phyloP scores from a whole-genome alignment of 1,140 invertebrate genomes.

The Bombus difficillimus region DNA sequence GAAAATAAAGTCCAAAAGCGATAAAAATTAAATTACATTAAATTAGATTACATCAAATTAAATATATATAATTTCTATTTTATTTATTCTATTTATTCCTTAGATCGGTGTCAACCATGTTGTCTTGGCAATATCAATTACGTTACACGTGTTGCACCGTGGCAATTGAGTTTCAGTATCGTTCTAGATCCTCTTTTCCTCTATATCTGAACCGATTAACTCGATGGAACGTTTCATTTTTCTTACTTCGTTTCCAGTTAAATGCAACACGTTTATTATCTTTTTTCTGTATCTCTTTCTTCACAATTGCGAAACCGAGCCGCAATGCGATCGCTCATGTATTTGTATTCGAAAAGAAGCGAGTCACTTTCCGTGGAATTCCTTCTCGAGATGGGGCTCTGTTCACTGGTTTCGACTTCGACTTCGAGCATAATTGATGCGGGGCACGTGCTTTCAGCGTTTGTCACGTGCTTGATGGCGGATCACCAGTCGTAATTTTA shows the following conservation, averaged over 20 bases:
- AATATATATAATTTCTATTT: no score
- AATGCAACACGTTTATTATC: neutral
- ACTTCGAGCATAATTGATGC: slow-evolving; percentile 63
- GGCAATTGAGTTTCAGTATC: slow-evolving; percentile 2
- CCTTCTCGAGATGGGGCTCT: slow-evolving; percentile 26
- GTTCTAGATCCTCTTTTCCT: neutral
- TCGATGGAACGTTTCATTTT: slow-evolving; percentile 24
- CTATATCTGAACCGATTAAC: neutral
- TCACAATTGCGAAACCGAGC: slow-evolving; percentile 18
- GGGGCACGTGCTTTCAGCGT: slow-evolving; percentile 61
- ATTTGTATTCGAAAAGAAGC: neutral
- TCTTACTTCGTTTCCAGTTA: neutral
- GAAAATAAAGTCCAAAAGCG: no score
- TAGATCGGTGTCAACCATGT: slow-evolving; percentile 20
- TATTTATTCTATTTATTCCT: neutral
- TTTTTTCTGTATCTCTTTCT: neutral
- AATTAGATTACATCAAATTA: neutral
- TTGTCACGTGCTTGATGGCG: slow-evolving; percentile 57
- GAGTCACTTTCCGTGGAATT: slow-evolving; percentile 60
- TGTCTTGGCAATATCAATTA: neutral
- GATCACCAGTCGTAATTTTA: slow-evolving; percentile 35
- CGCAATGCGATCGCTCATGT: neutral
- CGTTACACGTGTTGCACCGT: slow-evolving; percentile 1
- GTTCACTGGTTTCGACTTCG: slow-evolving; percentile 42
- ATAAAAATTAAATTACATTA: no score